These are phyloP conservation scores for Lerista edwardsae DNA, from an alignment of 2,797 vertebrate genomes.

Conservation along the genomic window DNA sequence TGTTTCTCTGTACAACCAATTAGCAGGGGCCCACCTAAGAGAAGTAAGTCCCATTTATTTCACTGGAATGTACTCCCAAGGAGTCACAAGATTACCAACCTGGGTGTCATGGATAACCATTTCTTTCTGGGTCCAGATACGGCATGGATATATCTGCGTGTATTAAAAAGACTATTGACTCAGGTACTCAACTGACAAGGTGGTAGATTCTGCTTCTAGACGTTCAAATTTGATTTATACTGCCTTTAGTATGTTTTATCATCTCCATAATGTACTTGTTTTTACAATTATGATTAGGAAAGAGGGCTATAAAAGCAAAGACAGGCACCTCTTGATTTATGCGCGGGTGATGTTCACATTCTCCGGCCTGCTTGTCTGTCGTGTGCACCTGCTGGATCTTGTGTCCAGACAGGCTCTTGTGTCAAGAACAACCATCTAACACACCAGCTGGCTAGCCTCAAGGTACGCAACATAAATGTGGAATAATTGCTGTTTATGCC, in stretches of 20 bases:
- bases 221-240: neutral
- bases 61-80: too few species aligned
- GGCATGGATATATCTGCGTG: too few species aligned
- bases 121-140: too few species aligned
- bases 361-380: neutral
- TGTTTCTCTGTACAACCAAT: too few species aligned
- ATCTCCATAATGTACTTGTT: neutral
- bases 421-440: neutral
- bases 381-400: neutral
- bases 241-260: neutral
- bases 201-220: neutral
- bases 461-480: neutral
- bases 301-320: neutral
- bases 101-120: too few species aligned
- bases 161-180: too few species aligned
- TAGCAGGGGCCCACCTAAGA: too few species aligned
- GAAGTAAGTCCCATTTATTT: too few species aligned
- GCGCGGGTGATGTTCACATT: neutral
- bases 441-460: neutral
- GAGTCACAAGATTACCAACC: too few species aligned
- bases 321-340: too few species aligned
- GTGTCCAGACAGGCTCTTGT: neutral
- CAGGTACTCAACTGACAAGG: too few species aligned
- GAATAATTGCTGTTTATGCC: neutral
- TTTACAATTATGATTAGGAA: too few species aligned